A percentile compares a stretch with the other conserved stretches of the same genome.
Evolutionary conservation across 2,113 vertebrate genomes (phyloP).

Genomic region (Engraulis encrasicolus): DNA sequence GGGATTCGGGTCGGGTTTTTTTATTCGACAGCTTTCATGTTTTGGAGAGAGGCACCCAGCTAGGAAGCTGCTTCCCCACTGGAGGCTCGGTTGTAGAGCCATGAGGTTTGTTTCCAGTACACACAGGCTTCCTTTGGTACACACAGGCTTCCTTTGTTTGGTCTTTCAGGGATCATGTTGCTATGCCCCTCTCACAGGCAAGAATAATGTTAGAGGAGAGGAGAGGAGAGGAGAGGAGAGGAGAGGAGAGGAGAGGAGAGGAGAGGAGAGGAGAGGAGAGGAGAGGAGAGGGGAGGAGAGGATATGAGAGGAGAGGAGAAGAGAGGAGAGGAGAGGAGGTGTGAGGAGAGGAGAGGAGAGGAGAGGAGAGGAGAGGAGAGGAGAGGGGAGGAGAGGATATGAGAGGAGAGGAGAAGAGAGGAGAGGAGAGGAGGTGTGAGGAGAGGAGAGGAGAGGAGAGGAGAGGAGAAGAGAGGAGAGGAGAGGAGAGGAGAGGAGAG

Average conservation of each 20-base stretch:
- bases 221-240: not conserved
- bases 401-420: not conserved
- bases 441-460: too few relatives aligned
- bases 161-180: not conserved
- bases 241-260: not conserved
- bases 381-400: not conserved
- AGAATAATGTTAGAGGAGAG: conserved; percentile 15
- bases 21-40: conserved; percentile 20
- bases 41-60: not conserved
- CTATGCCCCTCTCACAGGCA: not conserved
- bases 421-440: not conserved
- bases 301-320: not conserved
- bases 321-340: too few relatives aligned
- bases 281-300: not conserved
- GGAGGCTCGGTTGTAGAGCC: not conserved
- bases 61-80: not conserved
- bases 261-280: not conserved
- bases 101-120: not conserved
- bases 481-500: not conserved
- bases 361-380: not conserved
- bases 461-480: not conserved
- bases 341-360: too few relatives aligned
- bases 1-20: not conserved
- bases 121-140: conserved; percentile 17
- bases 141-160: conserved; percentile 13